Base-by-base conservation (phyloP, 2,888 invertebrate genomes). In the Empis livida region DNA sequence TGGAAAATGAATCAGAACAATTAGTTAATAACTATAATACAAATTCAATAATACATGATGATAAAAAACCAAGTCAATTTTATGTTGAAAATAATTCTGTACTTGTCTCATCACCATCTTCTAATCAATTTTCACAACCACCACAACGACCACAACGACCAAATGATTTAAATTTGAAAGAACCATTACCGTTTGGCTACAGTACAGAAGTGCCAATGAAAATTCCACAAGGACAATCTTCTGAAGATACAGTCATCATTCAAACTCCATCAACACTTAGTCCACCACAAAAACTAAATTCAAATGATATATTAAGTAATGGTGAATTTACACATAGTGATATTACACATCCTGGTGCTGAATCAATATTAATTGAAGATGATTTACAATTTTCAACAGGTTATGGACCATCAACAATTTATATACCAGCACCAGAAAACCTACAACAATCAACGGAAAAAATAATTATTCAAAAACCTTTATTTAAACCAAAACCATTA, bases 281-380 rank as follows among this genome's bases (percentile, higher is more conserved):
- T 57, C 35, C 52, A 48, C 35, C 43, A 55, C 16, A 46, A 52
- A 38, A 2, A 41, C 2, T 53, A 54, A 42, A 51, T 54, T 1
- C 53, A 50, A 43, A 20, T 46, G 6, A 17, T 35, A 27, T 60
- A 10, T 49, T 63, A n/a, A 60, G 60, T 35, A 59, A 57, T 10
- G 71, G 72, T 49, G 73, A 75, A 51, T 72, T 65, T 46, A 71
- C 67, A 9, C 76, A 77, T 44, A 79, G 78, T 54, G 73, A 73
- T 30, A 78, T 78, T 35, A 73, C 77, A 9, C 76, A 79, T 56
- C 74, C 73, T 3, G 69, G 73, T 1, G 77, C 81, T 11, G 83
- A 83, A 49, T 78, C 83, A 0, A 72, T 80, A 46, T 59, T 83
- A 1, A 63, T 80, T 3, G 75, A 79, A 48, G 75, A 76, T 55